Conservation (phyloP, 1,140 invertebrate species). For the Zaprionus vittiger region DNA sequence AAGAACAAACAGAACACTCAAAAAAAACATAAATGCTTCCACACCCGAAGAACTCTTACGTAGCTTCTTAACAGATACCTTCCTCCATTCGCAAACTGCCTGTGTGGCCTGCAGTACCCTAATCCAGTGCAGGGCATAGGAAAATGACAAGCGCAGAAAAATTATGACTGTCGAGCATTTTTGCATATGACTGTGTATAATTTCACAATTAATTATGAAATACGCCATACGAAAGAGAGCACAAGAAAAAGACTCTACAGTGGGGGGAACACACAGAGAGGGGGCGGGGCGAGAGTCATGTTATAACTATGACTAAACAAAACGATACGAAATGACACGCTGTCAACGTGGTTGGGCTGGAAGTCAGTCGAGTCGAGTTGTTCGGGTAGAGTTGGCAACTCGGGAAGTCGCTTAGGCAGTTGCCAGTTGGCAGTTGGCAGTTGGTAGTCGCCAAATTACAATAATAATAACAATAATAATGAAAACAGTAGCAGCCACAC, state of each 20-base stretch:
- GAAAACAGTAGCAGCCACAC: conserved; percentile 71
- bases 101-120: not conserved
- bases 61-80: not conserved
- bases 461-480: conserved; percentile 79
- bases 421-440: conserved; percentile 4
- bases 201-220: conserved; percentile 81
- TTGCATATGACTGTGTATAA: conserved; percentile 73
- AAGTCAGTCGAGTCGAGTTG: conserved; percentile 40
- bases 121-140: conserved; percentile 27
- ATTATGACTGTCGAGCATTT: conserved; percentile 61
- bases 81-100: not conserved
- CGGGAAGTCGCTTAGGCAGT: conserved; percentile 19
- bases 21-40: not conserved
- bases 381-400: conserved; percentile 9
- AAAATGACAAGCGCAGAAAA: conserved; percentile 58
- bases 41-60: not conserved
- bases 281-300: not conserved
- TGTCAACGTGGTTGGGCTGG: conserved; percentile 64
- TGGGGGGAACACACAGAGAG: conserved; percentile 2
- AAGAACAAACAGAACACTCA: not conserved
- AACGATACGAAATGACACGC: conserved; percentile 77
- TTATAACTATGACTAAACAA: conserved; percentile 76
- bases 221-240: conserved; percentile 46
- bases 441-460: conserved; percentile 71
- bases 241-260: conserved; percentile 18